Evolutionary conservation across 1,140 invertebrate species (phyloP), one percentile per base, ranked within the genome.

Genomic region (Apis mellifera): DNA sequence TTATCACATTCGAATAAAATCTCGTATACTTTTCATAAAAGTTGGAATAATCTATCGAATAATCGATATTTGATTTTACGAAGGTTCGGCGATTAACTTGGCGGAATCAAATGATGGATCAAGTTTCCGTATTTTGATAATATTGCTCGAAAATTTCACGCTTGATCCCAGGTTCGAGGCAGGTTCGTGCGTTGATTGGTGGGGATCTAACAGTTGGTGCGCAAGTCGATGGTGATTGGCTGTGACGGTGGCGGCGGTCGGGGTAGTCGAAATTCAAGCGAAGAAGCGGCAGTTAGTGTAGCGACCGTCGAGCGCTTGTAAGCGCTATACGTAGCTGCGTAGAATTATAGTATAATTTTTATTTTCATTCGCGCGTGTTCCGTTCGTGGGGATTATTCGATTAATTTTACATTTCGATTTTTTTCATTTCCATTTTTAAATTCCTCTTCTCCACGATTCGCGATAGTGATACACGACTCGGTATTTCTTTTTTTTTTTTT

Each of bases 201-300:
- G 32, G 9, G 32, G 64, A 23, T 26, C n/a, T 23, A 9, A 17
- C 19, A 8, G 19, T 8, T n/a, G 60, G 42, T n/a, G 55, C 42
- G 54, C 32, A 23, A 15, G 52, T 70, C 48, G 26, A 70, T 42
- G 76, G 23, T 80, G 88, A 89, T 89, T 87, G 88, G 88, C 17
- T 70, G 75, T 57, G 55, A 48, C 48, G 59, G 19, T 48, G 62
- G 52, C 65, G 62, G 74, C 65, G 70, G 74, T 72, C 26, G 80
- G 72, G 88, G 85, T 73, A 74, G 71, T 69, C 86, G 86, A 90
- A 90, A 89, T 87, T 91, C 84, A 88, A 90, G 82, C 82, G 65
- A 64, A 78, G 83, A 74, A 86, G 82, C 88, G 85, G 48, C 89
- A 91, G 90, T 91, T 88, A 88, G 90, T 90, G 86, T 91, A 91